Conservation (phyloP, 2,113 vertebrate species). For the Ictidomys tridecemlineatus region DNA sequence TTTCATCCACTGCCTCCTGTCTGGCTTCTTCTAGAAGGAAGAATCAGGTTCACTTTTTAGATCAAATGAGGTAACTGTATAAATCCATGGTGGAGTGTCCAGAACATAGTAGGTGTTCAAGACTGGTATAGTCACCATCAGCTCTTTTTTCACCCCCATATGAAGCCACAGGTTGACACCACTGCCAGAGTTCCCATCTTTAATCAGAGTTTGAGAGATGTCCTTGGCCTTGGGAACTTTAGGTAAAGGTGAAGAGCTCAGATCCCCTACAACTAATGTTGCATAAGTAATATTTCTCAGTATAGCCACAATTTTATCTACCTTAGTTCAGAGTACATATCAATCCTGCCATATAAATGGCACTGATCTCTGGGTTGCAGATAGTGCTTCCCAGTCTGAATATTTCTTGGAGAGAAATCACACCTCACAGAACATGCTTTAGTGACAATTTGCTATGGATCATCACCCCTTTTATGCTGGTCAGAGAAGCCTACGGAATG, state of each 20-base stretch:
- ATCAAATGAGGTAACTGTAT: background rate
- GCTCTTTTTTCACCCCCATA: background rate
- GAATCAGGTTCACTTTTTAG: background rate
- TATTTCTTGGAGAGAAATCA: slow-evolving; percentile 51
- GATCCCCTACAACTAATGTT: background rate
- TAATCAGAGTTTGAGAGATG: background rate
- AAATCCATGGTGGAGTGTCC: background rate
- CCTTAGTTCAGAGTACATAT: background rate
- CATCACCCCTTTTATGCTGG: slow-evolving; percentile 57
- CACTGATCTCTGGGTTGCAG: slow-evolving; percentile 7
- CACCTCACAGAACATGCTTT: slow-evolving; percentile 52
- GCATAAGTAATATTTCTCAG: background rate
- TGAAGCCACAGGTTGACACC: background rate
- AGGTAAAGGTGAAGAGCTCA: background rate
- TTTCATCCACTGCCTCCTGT: background rate
- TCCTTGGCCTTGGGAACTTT: background rate
- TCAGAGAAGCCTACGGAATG: slow-evolving; percentile 62
- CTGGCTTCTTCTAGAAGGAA: background rate
- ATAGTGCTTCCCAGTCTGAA: slow-evolving; percentile 39
- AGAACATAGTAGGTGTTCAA: background rate
- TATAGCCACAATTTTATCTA: background rate
- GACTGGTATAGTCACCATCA: background rate
- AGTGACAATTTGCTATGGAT: slow-evolving; percentile 75
- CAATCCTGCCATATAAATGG: slow-evolving; percentile 20
- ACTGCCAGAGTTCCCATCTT: background rate